A percentile compares a stretch with the other conserved stretches of the same genome.
These are phyloP conservation scores for Bubo bubo DNA, from an alignment of 2,113 vertebrate genomes.

Conservation along the genomic window DNA sequence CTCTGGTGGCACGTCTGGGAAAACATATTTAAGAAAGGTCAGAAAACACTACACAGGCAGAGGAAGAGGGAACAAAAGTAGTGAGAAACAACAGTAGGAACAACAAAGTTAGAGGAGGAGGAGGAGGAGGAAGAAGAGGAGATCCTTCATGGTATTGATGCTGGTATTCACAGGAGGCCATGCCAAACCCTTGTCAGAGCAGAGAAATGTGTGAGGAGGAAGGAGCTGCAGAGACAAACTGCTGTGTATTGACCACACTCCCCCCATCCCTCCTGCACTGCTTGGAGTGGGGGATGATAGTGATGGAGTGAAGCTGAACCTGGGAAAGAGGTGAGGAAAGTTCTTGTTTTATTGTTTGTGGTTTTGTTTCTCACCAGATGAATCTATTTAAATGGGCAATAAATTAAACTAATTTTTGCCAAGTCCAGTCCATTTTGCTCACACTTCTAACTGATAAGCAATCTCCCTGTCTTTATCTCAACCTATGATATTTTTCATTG, in stretches of 20 bases:
- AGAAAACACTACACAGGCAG: background rate
- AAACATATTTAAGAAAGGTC: background rate
- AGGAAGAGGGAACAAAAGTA: background rate
- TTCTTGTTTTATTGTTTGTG: background rate
- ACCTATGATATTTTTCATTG: background rate
- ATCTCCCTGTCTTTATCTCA: background rate
- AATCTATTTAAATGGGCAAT: background rate
- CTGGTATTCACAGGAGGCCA: background rate
- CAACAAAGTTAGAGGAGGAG: background rate
- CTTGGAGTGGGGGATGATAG: accelerated
- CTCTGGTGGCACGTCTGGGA: background rate
- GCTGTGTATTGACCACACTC: accelerated
- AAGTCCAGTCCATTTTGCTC: background rate
- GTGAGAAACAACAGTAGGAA: background rate
- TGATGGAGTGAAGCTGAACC: background rate
- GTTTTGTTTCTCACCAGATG: background rate
- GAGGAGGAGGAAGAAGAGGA: background rate
- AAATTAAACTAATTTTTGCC: background rate
- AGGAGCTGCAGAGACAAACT: background rate
- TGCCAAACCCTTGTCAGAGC: accelerated
- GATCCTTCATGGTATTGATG: background rate
- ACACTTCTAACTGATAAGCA: background rate
- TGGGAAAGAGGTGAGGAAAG: background rate
- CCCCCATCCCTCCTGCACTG: background rate
- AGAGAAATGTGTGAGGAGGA: background rate